phyloP scores from a whole-genome alignment of 2,113 vertebrate species.

The Micromys minutus region DNA sequence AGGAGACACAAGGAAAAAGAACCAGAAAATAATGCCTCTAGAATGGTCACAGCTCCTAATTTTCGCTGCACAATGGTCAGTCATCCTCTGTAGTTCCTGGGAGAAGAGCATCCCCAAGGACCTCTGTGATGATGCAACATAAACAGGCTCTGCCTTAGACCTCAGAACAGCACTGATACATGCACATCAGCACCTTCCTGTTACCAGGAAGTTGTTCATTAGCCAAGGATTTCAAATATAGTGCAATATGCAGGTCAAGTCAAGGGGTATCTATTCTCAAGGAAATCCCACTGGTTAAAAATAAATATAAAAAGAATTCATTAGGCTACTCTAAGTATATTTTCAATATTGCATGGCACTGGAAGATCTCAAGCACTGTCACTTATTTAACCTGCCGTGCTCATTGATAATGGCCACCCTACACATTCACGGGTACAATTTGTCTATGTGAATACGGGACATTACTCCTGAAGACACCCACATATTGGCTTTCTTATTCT shows the following conservation, averaged over 20 bases:
- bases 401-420: background rate
- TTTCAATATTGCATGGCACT: background rate
- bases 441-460: background rate
- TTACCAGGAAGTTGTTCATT: background rate
- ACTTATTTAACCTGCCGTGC: fast-evolving
- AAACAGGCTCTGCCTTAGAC: background rate
- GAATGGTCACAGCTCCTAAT: background rate
- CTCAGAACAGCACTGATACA: background rate
- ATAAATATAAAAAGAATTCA: background rate
- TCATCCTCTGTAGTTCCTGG: background rate
- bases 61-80: background rate
- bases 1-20: constrained; percentile 21
- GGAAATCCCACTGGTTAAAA: too few relatives aligned
- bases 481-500: background rate
- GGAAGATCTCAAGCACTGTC: too few relatives aligned
- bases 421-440: background rate
- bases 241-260: too few relatives aligned
- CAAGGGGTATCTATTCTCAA: background rate
- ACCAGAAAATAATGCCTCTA: constrained; percentile 33
- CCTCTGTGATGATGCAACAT: fast-evolving
- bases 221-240: fast-evolving
- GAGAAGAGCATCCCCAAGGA: background rate
- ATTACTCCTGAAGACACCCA: background rate
- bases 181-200: fast-evolving
- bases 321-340: background rate